A percentile compares a stretch with the other conserved stretches of the same genome.
phyloP scores from a whole-genome alignment of 2,888 invertebrate genomes.

The Colletes collaris region DNA sequence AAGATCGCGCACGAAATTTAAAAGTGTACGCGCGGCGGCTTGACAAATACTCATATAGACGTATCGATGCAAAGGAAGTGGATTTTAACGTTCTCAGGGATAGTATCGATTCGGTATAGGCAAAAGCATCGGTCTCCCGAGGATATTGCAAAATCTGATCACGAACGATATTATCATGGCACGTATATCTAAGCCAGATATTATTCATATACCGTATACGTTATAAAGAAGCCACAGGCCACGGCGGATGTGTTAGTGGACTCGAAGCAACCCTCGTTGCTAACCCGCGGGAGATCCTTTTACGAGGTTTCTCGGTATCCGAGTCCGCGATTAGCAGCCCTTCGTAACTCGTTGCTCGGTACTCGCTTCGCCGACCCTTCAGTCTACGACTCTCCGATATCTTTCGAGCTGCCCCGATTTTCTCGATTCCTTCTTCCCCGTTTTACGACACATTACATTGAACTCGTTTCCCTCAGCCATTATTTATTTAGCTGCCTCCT shows the following conservation, averaged over 20 bases:
- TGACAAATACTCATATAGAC: constrained; percentile 42
- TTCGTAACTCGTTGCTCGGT: constrained; percentile 73
- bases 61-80: constrained; percentile 53
- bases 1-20: constrained; percentile 1
- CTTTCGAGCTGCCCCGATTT: constrained; percentile 27
- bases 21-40: constrained; percentile 3
- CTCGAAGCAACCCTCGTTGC: constrained; percentile 74
- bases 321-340: constrained; percentile 79
- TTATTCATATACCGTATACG: constrained; percentile 65
- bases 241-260: constrained; percentile 70
- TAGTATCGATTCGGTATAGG: constrained; percentile 59
- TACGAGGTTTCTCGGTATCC: constrained; percentile 68
- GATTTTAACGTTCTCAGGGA: constrained; percentile 64
- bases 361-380: constrained; percentile 51
- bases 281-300: constrained; percentile 74
- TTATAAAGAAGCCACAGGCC: constrained; percentile 64
- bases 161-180: constrained; percentile 68
- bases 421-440: constrained; percentile 11
- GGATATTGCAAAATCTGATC: constrained; percentile 67
- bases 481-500: constrained; percentile 14
- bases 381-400: constrained; percentile 60
- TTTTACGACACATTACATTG: constrained; percentile 29
- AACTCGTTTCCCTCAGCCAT: constrained; percentile 25
- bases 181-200: constrained; percentile 60
- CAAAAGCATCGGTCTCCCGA: constrained; percentile 59